Evolutionary conservation across 2,113 vertebrate genomes (phyloP), one percentile per base, ranked within the genome.

Genomic region (Pteropus alecto): DNA sequence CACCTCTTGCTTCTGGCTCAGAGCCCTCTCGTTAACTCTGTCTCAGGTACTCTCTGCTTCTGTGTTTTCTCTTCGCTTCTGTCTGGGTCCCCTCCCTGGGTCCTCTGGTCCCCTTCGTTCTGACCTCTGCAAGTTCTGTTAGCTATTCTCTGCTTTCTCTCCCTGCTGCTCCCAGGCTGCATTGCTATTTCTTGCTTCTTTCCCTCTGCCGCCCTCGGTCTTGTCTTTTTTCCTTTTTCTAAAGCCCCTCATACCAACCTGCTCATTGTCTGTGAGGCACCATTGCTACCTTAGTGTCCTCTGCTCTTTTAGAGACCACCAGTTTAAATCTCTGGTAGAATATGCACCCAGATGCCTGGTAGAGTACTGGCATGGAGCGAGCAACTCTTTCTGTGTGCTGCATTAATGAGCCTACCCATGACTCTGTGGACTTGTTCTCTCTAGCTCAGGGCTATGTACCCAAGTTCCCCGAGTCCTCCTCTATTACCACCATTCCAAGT

Each of bases 1-100:
- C 96, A 97, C 97, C 94, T 96, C 97, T 98, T 98, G 97, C 97
- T 98, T 98, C 98, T 98, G 98, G 97, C 97, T 98, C 98, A 97
- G 97, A 98, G 97, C 97, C 96, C 91, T 98, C 97, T 98, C 96
- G 68, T 98, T 98, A 97, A 97, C 96, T 95, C 89, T 98, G 95
- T 97, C 92, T 96, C 97, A 97, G 98, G 98, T 97, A 97, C 98
- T 97, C 91, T 95, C 73, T 22, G 65, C 94, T 92, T 94, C 95
- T 51, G 43, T 94, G 94, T 97, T 95, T 86, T 83, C 94, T 95
- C 96, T 93, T 46, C n/a, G 96, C 93, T 89, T 79, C 95, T 61
- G 56, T 95, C 85, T 97, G 11, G 19, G 43, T 54, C 67, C 73
- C 88, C 51, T 84, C 79, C 77, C 65, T 28, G 19, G 41, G 41